Evolutionary conservation across 2,888 invertebrate species (phyloP).

Genomic region (Cerastoderma edule): DNA sequence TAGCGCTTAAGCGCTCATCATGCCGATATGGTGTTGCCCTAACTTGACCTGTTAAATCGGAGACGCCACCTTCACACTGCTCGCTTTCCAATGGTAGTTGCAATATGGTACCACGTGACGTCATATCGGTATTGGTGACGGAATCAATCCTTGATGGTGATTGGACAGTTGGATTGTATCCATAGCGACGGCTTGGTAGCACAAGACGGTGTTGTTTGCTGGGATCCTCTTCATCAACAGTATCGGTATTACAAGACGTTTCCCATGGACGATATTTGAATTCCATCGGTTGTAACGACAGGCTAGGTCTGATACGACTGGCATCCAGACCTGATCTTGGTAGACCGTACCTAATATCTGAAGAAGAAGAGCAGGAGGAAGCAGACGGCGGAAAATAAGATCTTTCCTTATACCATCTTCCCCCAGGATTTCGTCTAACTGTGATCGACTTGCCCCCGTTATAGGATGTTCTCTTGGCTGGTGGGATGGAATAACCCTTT

Average conservation of each 20-base stretch:
- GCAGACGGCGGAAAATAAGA: too few relatives aligned
- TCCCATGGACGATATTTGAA: not conserved
- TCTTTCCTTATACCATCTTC: constrained; percentile 15
- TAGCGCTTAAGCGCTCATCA: too few relatives aligned
- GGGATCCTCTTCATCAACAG: not conserved
- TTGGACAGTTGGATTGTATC: too few relatives aligned
- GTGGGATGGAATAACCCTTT: not conserved
- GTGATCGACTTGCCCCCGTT: not conserved
- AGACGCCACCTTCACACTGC: too few relatives aligned
- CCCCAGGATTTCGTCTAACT: constrained; percentile 15
- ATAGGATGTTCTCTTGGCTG: not conserved
- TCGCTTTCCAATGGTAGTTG: too few relatives aligned
- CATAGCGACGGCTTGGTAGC: too few relatives aligned
- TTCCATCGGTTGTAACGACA: not conserved
- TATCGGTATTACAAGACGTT: not conserved
- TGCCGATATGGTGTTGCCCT: too few relatives aligned
- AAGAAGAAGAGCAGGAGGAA: not conserved
- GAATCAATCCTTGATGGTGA: too few relatives aligned
- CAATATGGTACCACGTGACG: too few relatives aligned
- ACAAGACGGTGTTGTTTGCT: too few relatives aligned
- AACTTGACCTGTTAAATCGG: too few relatives aligned
- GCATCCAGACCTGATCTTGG: not conserved
- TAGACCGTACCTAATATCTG: not conserved
- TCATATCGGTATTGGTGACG: too few relatives aligned
- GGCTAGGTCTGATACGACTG: not conserved